A percentile compares a stretch with the other conserved stretches of the same genome.
phyloP scores from a whole-genome alignment of 2,888 invertebrate species.

The Zele albiditarsus region DNA sequence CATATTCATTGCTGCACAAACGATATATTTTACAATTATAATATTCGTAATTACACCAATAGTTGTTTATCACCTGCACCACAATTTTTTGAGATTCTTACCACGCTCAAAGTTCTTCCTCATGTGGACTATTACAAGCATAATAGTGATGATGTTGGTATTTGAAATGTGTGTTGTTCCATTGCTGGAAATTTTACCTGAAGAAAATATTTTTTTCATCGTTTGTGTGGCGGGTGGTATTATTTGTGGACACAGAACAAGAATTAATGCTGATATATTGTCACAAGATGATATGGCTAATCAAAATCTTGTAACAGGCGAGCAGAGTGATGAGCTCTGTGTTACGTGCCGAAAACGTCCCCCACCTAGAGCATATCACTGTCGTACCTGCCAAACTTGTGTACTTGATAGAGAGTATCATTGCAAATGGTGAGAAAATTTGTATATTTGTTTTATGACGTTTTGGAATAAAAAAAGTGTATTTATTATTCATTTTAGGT shows the following conservation, averaged over 20 bases:
- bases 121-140: conserved; percentile 83
- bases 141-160: conserved; percentile 78
- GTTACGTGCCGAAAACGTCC: conserved; percentile 77
- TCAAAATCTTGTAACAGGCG: conserved; percentile 64
- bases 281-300: conserved; percentile 52
- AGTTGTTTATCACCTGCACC: conserved; percentile 67
- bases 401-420: conserved; percentile 86
- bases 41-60: conserved; percentile 66
- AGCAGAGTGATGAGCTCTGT: conserved; percentile 74
- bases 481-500: conserved; percentile 75
- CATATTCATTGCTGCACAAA: conserved; percentile 67
- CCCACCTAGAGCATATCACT: conserved; percentile 85
- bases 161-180: conserved; percentile 83
- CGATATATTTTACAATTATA: conserved; percentile 63
- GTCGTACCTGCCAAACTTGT: conserved; percentile 87
- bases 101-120: conserved; percentile 83
- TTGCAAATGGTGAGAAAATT: conserved; percentile 81
- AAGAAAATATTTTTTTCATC: conserved; percentile 78
- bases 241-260: conserved; percentile 72
- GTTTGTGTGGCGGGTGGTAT: conserved; percentile 73
- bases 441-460: conserved; percentile 15
- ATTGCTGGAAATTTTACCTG: conserved; percentile 80
- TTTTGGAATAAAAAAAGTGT: not conserved
- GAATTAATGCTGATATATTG: conserved; percentile 59
- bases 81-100: conserved; percentile 67